Conservation (phyloP, 2,113 vertebrate genomes). For the Protobothrops mucrosquamatus region DNA sequence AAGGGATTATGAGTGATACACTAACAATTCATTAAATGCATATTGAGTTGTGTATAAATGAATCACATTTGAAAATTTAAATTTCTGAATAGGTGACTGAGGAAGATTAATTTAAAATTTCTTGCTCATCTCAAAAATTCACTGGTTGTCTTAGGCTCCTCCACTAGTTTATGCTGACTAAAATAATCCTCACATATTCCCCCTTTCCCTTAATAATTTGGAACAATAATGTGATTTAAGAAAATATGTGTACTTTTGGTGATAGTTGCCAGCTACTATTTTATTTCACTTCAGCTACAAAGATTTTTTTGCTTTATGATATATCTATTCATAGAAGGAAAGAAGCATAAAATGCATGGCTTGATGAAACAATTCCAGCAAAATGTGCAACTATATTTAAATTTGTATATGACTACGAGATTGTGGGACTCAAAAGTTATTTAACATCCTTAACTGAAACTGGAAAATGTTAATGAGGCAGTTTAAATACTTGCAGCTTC, state of each 20-base stretch:
- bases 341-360: background rate
- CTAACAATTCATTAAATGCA: background rate
- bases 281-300: background rate
- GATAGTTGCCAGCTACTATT: background rate
- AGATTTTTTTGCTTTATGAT: background rate
- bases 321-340: background rate
- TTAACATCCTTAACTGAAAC: conserved; percentile 51
- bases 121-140: background rate
- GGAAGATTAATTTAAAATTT: background rate
- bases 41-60: background rate
- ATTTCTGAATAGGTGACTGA: background rate
- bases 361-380: background rate
- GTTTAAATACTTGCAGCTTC: conserved; percentile 34
- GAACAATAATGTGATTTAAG: background rate
- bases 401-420: conserved; percentile 31
- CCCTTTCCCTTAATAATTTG: background rate
- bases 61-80: background rate
- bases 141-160: background rate
- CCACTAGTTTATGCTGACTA: background rate
- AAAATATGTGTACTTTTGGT: background rate
- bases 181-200: background rate
- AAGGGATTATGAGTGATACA: background rate
- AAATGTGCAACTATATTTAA: conserved; percentile 1
- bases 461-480: conserved; percentile 44
- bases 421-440: conserved; percentile 42